Percentiles rank a stretch among this genome's conserved stretches.
Conservation (phyloP, 2,888 invertebrate genomes). For the Alloscopus bannaensis region DNA sequence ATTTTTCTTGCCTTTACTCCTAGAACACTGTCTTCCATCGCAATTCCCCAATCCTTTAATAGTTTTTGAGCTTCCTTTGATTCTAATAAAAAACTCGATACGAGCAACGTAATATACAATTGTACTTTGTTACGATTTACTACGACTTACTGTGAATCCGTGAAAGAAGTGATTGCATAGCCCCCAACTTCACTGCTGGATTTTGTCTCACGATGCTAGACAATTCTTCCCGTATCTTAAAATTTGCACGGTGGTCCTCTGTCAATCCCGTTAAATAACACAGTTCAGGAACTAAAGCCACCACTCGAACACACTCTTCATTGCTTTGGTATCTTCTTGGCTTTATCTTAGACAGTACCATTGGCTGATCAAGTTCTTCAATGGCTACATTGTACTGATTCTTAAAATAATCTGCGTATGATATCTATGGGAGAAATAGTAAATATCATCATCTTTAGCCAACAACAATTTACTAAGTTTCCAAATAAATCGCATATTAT, state of each 20-base stretch:
- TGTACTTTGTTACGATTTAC: not conserved
- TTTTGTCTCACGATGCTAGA: conserved; percentile 86
- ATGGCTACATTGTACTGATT: conserved; percentile 82
- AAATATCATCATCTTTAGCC: not conserved
- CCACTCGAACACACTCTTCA: conserved; percentile 60
- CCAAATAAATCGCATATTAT: not conserved
- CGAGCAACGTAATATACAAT: not conserved
- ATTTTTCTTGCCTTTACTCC: conserved; percentile 81
- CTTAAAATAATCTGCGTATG: conserved; percentile 88
- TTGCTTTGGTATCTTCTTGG: conserved; percentile 69
- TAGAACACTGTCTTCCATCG: conserved; percentile 78
- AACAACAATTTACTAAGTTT: not conserved
- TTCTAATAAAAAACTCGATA: not conserved
- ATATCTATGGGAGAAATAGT: conserved; percentile 75
- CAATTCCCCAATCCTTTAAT: conserved; percentile 88
- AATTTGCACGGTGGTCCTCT: conserved; percentile 87
- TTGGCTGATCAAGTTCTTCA: conserved; percentile 80
- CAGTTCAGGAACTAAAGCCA: conserved; percentile 89
- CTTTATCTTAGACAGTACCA: conserved; percentile 82
- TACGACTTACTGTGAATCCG: not conserved
- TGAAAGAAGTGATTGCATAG: not conserved
- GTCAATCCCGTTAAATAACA: conserved; percentile 92
- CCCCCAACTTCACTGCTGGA: conserved; percentile 83
- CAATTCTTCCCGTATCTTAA: conserved; percentile 90
- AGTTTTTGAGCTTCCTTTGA: conserved; percentile 78